Evolutionary conservation across 2,888 invertebrate genomes (phyloP), one percentile per base, ranked within the genome.

Genomic region (Tetramorium bicarinatum): DNA sequence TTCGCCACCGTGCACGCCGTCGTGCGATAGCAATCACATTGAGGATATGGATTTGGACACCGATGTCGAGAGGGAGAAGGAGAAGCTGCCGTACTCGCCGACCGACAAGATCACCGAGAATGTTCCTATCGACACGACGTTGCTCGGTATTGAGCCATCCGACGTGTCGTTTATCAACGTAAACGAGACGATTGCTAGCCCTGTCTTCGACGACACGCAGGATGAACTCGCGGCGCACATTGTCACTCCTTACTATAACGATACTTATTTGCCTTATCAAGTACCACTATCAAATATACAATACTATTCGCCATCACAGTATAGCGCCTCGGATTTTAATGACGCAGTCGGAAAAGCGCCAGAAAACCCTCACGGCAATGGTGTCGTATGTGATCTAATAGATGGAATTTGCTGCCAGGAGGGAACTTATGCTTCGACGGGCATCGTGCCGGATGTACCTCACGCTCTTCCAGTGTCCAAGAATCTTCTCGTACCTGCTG

Each of bases 1-100:
- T 3, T 90, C 88, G 9, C 87, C 90, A 0, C 86, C 92, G 1
- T 61, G 72, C 7, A 90, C 89, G 3, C 84, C 89, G 0, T 69
- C 84, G 6, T 9, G 77, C n/a, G 89, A 89, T 44, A 87, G 77
- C 34, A 88, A 83, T 75, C 89, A 89, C 47, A 86, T 87, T 0
- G 94, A 94, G 47, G 94, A 94, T 41, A 94, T 94, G 94, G 94
- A 94, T 18, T 76, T 95, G 18, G 95, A 95, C 44, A 94, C 94
- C 0, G 94, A 95, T 56, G 88, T 94, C 8, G 95, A 95, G 67
- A 84, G 91, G 0, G 93, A 93, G 38, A 93, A 93, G 77, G 93
- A 93, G 38, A 91, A 86, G 41, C 85, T 92, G 6, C 94, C 94
- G 0, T 95, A 95, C 74, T 94, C 95, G 1, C 94, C 94, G 0